Evolutionary conservation across 64 coral and sea anemone species (phyloP), one percentile per base, ranked within the genome.

Genomic region (Actinia equina): DNA sequence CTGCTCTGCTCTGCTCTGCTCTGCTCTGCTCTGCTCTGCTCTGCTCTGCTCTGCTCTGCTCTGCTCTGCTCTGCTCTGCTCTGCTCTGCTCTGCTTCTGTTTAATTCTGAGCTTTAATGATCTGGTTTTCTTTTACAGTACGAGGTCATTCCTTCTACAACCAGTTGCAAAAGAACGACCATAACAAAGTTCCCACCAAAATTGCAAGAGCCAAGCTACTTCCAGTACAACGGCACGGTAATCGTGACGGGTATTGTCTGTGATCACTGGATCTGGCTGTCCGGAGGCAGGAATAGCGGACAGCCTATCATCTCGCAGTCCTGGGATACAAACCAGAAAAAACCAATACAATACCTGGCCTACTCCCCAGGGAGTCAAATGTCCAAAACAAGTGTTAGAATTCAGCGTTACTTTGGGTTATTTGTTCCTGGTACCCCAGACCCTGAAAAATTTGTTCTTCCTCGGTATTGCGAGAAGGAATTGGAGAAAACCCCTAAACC

Each of bases 221-320:
- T 79, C 77, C 27, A 79, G 77, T 79, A 79, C 77, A 46, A 79
- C 77, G 77, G 77, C 77, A 79, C 77, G 4, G 77, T 26, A 43
- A 19, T 43, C 22, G 77, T 79, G 19, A 79, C 77, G 12, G 77
- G 77, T 43, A 79, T 79, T 46, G 44, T 79, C 27, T 43, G 30
- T 46, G 44, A 44, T 17, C 27, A 27, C 2, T 79, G 77, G 77
- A 16, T 79, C 6, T 79, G 77, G 77, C 12, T 43, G 16, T 79
- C 77, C 19, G 77, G 77, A 46, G 77, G 77, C 22, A 79, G 77
- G 20, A 79, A 79, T 37, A 79, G 77, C 20, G 77, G 77, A 1
- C 27, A 17, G 20, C 77, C 77, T 17, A 79, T 79, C 77, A 41
- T 44, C 17, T 10, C 77, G 4, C 3, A 79, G 7, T 43, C 44